Base-by-base conservation (phyloP, 2,888 invertebrate genomes). In the Drosophila tanythrix region DNA sequence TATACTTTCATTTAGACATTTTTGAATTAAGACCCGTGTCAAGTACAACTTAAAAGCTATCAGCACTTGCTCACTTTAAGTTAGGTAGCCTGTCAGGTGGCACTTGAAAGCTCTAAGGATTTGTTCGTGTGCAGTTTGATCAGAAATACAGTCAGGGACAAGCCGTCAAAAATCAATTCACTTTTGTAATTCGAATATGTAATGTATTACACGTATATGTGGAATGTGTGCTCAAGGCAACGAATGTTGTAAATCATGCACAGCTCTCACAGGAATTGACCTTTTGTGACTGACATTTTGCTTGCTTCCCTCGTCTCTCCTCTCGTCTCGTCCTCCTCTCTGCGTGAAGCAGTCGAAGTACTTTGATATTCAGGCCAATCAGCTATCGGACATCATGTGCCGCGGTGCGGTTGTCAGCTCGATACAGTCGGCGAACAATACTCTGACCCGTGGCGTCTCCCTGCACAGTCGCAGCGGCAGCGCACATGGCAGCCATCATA, bases 341-440 rank as follows among this genome's bases (percentile, higher is more conserved):
- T 40, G 27, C 51, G 38, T 38, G 38, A 18, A 74, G 52, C 82
- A 93, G 93, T 92, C 93, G 77, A 92, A 93, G 91, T 93, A 93
- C 91, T 93, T 93, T 88, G 93, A 92, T 88, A 92, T 93, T 83
- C 93, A 93, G 93, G 93, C 93, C 82, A 93, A 93, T 90, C 93
- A 93, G 88, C 91, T 93, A 77, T 93, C 93, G 90, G 93, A 93
- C 83, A 93, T 93, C 79, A 89, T 93, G 86, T 93, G 93, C 81
- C 93, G 93, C 70, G 93, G 93, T 68, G 93, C 93, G 18, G 93
- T 93, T 71, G 93, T 93, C 76, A 93, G 93, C 83, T 93, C 93
- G 75, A 93, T 93, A 82, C 93, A 93, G 79, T 93, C 93, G 80
- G 93, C 93, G 5, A 93, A 92, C 73, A 93, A 93, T 76, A 93